Base-by-base conservation (phyloP, 2,797 vertebrate species). In the Octomys mimax region DNA sequence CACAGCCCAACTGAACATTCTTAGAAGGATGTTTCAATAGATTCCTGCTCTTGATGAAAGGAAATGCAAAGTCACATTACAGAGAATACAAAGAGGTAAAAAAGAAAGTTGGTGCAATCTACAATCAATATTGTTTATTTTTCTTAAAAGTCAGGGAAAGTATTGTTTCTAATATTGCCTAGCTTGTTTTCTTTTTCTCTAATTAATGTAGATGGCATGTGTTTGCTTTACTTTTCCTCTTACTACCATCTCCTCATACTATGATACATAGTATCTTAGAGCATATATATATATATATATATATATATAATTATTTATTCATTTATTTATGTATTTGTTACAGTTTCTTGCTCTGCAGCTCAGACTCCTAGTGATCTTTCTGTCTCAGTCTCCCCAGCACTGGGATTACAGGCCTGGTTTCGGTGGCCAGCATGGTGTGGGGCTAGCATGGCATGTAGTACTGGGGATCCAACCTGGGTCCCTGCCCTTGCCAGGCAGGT, bases 251-350 rank as follows among this genome's bases (percentile, higher is more conserved):
- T 88, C 83, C 36, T 61, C n/a, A 91, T 33, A 46, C 9, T 96
- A 82, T 68, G 39, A 75, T 88, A 70, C 42, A 80, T 12, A 75
- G 49, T 87, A 83, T 78, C 52, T 92, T 94, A 94, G 61, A 81
- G 12, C 19, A 87, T 26, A 82, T 49, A 36, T 87, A 33, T 80
- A 52, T 52, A 52, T 52, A 52, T 52, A 52, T 52, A 52, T 52
- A 52, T 52, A 54, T 54, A 54, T 54, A 54, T 13, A 54, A 54
- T 13, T 16, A 54, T 54, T 13, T 54, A 54, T 54, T 54, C 12
- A 54, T 54, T 52, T 52, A 52, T 52, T 52, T 54, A 54, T 54
- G 13, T 16, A 13, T 54, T 13, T 54, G 52, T 54, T 54, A 54
- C 12, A 54, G 12, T 54, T 54, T 54, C 52, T 54, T 54, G 52